Evolutionary conservation across 1,140 invertebrate species (phyloP), one percentile per base, ranked within the genome.

Genomic region (Aphis gossypii): DNA sequence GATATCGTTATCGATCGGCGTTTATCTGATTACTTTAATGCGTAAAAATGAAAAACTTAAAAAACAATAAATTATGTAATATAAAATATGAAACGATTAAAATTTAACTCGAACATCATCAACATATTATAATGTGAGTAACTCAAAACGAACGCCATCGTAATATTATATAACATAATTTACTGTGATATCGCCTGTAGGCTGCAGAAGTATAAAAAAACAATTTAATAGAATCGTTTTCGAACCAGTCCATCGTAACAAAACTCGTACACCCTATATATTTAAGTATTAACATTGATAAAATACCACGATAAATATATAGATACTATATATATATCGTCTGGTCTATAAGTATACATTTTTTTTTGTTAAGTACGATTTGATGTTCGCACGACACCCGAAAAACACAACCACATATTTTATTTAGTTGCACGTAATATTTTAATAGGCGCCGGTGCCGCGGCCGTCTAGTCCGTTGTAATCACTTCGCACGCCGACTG

Each of bases 321-420:
- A 20, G n/a, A 14, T 35, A 60, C 54, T 60, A 30, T 30, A 60
- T 11, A 11, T 14, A 54, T 54, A 30, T n/a, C 0, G 18, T n/a
- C 18, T n/a, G 0, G 14, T 76, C 1, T 60, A 30, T 76, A n/a
- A n/a, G 30, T 76, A 76, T 76, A 68, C 9, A 51, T 51, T 51
- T 51, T 76, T 76, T 68, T 76, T 68, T 76, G 60, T n/a, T 76
- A 76, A 76, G 60, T 76, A 76, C 60, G 60, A 76, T 76, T 76
- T 76, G 60, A 76, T 76, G 60, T 76, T 76, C 60, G 60, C n/a
- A 76, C 60, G 60, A 76, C 60, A 76, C 60, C 60, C 60, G 60
- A 76, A 76, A 76, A 76, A 76, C 30, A 18, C 60, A n/a, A 76
- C 30, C n/a, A 76, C 14, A 76, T 76, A 76, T 76, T 76, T 76